A percentile compares a stretch with the other conserved stretches of the same genome.
These are phyloP conservation scores for Sebastolobus altivelis DNA, from an alignment of 2,797 vertebrate species.

Conservation along the genomic window DNA sequence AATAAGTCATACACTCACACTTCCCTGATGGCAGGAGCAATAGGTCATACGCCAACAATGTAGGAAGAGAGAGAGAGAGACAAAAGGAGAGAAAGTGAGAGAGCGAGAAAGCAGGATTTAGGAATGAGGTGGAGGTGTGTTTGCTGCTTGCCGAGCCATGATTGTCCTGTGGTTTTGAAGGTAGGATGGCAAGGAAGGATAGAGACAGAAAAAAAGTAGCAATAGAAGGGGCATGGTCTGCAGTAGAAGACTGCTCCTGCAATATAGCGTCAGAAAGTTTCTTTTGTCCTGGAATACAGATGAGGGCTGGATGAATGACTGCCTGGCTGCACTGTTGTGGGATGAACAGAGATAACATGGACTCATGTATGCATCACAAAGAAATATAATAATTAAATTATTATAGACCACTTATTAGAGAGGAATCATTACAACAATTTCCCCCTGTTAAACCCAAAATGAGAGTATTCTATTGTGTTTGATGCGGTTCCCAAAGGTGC, in stretches of 20 bases:
- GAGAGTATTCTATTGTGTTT: not conserved
- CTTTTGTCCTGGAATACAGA: conserved; percentile 71
- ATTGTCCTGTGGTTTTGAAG: conserved; percentile 47
- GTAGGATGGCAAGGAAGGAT: conserved; percentile 17
- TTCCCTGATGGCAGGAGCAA: conserved; percentile 73
- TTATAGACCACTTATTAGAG: not conserved
- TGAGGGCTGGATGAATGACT: conserved; percentile 44
- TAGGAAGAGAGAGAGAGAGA: conserved; percentile 26
- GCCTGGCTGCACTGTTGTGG: conserved; percentile 40
- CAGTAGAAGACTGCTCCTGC: conserved; percentile 55
- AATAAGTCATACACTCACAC: conserved; percentile 69
- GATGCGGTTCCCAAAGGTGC: not conserved
- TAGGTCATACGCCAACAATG: conserved; percentile 69
- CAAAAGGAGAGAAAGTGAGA: conserved; percentile 1
- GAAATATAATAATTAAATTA: not conserved
- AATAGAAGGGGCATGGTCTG: conserved; percentile 41
- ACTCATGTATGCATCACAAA: conserved; percentile 6
- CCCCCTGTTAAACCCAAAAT: not conserved
- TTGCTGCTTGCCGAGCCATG: conserved; percentile 44
- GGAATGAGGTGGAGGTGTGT: conserved; percentile 43
- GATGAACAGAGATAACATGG: conserved; percentile 16
- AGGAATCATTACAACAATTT: not conserved
- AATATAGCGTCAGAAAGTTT: conserved; percentile 65
- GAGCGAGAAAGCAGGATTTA: conserved; percentile 32
- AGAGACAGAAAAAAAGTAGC: conserved; percentile 17